Evolutionary conservation across 2,888 invertebrate species (phyloP), one percentile per base, ranked within the genome.

Genomic region (Marronus borbonicus): DNA sequence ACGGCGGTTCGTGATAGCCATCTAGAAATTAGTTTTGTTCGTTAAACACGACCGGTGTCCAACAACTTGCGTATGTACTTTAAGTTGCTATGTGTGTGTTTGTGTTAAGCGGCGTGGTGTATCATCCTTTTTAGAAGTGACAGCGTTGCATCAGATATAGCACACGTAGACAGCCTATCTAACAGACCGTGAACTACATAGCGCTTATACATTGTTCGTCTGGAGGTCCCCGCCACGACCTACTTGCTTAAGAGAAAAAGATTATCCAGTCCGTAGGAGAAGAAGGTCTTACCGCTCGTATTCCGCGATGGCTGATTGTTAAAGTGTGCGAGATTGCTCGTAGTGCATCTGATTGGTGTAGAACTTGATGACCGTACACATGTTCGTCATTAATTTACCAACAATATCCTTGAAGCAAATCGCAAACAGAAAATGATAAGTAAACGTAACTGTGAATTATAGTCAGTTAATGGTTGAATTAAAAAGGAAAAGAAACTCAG

Each of bases 11-110:
- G 31, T 39, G 72, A 72, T 72, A 72, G 58, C 31, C 36, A 72
- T 72, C 72, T 36, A 72, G 60, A 72, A 50, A 72, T 72, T 70
- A 70, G 50, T 72, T 72, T 72, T 72, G 72, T 72, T 72, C 72
- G 72, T 72, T 72, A 72, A 72, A 60, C 72, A 72, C 72, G 17
- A 24, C 28, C 55, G 20, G 20, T 55, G 55, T 55, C 20, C 20
- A 8, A 20, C 20, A 20, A 20, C 55, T 20, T 17, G 7, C 52
- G 17, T 17, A 55, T 20, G 20, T 55, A 20, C 44, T 55, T 20
- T 55, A 20, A 7, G 55, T 31, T 31, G 31, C 31, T 31, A 24
- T 5, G 20, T 17, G 20, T 55, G 55, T 55, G 55, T 24, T 58
- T 58, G 72, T 72, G 58, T 24, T 31, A 36, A 31, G 62, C 44